Percentiles rank a stretch among this genome's conserved stretches.
Conservation (phyloP, 1,140 invertebrate species). For the Luehdorfia chinensis region DNA sequence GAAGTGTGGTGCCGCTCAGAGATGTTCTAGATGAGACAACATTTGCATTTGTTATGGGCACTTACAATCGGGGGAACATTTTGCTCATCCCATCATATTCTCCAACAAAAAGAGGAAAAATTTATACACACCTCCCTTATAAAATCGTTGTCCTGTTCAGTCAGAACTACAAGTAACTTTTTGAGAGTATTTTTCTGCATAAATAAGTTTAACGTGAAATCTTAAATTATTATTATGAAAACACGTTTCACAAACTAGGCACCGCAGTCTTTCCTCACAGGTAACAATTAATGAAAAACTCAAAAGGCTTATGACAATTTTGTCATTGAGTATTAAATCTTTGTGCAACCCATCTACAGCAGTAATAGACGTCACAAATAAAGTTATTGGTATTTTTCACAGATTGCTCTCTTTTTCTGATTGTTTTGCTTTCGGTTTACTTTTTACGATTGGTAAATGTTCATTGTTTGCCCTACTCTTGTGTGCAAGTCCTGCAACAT, state of each 20-base stretch:
- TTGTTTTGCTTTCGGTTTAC: conserved; percentile 5
- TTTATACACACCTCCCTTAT: conserved; percentile 24
- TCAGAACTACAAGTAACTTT: conserved; percentile 8
- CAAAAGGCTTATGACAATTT: not conserved
- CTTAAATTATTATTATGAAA: not conserved
- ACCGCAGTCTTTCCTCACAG: not conserved
- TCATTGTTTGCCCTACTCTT: not conserved
- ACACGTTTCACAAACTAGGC: conserved; percentile 9
- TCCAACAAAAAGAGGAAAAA: no score
- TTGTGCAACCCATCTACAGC: not conserved
- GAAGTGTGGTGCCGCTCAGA: no score
- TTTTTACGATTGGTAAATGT: not conserved
- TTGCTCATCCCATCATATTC: no score
- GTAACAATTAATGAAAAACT: not conserved
- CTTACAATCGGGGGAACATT: no score
- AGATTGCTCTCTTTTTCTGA: not conserved
- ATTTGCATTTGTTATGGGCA: no score
- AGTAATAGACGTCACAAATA: not conserved
- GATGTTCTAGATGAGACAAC: no score
- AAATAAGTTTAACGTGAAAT: not conserved
- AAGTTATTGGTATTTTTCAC: not conserved
- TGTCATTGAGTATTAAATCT: not conserved
- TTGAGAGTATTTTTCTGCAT: conserved; percentile 2
- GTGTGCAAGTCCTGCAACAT: not conserved
- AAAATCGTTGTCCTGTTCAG: conserved; percentile 24